Evolutionary conservation across 1,140 invertebrate species (phyloP), one percentile per base, ranked within the genome.

Genomic region (Drosophila biarmipes): DNA sequence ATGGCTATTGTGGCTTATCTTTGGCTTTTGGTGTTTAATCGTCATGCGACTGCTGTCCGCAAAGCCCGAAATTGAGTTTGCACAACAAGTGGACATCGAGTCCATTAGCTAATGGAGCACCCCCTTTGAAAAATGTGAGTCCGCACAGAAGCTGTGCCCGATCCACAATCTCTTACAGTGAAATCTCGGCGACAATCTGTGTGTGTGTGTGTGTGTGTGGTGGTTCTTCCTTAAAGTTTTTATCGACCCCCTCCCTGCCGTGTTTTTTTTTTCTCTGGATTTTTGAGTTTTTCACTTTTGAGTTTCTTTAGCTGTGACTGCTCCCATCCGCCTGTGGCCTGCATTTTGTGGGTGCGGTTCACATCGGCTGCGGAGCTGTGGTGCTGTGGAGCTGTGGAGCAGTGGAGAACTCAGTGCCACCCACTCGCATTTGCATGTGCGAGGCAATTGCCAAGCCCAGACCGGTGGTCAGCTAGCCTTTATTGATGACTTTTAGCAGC

Each of bases 401-500:
- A 62, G 40, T 42, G 72, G 43, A 42, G 29, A 55, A 58, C 40
- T 55, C 37, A 52, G 67, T 78, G 74, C 74, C 82, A 89, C 82
- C 82, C 82, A 87, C 82, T 78, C 84, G 74, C 84, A 89, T 87
- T 87, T 82, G 84, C 84, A 87, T 86, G 82, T 31, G 62, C 29
- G 67, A 67, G 67, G 76, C 62, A 64, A 74, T 68, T 86, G 82
- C 82, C 82, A 86, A 86, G 82, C 82, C 82, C 82, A 78, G 77
- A 42, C 68, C 40, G 73, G 43, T 86, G 82, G 82, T 86, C 82
- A 86, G 76, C 48, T 51, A 51, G 49, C 48, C 74, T 77, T 49
- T 87, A 87, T 87, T 87, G 82, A 87, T 87, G 82, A 86, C 82
- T 87, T 87, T 87, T 87, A 87, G 73, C 82, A 82, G 84, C 55